Base-by-base conservation (phyloP, 2,113 vertebrate genomes). In the Aspidoscelis tigris region DNA sequence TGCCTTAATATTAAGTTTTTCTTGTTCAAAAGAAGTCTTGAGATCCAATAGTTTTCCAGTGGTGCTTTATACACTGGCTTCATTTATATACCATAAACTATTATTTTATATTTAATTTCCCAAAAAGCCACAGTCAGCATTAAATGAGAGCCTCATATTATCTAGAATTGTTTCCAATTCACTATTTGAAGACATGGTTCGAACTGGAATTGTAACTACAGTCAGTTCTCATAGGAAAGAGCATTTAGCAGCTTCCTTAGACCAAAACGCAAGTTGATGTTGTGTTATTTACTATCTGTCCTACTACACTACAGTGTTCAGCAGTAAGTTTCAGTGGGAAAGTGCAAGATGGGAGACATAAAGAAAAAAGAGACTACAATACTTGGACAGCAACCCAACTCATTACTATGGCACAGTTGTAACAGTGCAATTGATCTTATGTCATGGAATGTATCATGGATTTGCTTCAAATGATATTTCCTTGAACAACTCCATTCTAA, bases 401-500 rank as follows among this genome's bases (percentile, higher is more conserved):
- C 53, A 44, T 33, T 8, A n/a, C 14, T 50, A 26, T 72, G 41
- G 6, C 43, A 64, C 41, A n/a, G 10, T 61, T 70, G 6, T 16
- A 81, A 33, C 3, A 76, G 18, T 26, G 8, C n/a, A 83, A 24
- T 22, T 26, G 12, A 50, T 5, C 26, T 44, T 16, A 11, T 66
- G 12, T 68, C 10, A 39, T 24, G 21, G 69, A 6, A 64, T 16
- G 21, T 20, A 65, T 12, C 1, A 64, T 12, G 58, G 7, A 53
- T 66, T 53, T 43, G 44, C 5, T 74, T 47, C 24, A 22, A 50
- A 68, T 7, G 68, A 41, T 24, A 26, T 80, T 66, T 55, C 21
- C 55, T 33, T 33, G 18, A n/a, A n/a, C 10, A 7, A 68, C 53
- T 0, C 0, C 1, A 33, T n/a, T 16, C 18, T 24, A 41, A 3